These are phyloP conservation scores for Diplodus puntazzo DNA, from an alignment of 2,797 vertebrate genomes.

Conservation along the genomic window DNA sequence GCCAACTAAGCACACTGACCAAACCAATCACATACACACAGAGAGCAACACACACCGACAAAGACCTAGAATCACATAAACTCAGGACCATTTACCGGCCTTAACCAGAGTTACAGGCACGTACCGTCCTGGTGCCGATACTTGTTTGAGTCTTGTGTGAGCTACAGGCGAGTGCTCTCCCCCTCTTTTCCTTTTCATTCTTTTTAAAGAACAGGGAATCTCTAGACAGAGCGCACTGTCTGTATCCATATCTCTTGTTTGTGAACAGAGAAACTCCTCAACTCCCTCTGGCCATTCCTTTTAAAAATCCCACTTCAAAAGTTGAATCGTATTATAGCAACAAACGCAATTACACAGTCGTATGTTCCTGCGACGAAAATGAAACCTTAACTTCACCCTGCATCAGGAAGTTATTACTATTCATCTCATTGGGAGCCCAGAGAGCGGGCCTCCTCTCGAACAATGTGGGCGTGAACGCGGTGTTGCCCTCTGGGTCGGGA, in stretches of 20 bases:
- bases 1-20: slow-evolving; percentile 46
- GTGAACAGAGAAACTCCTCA: slow-evolving; percentile 38
- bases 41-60: slow-evolving; percentile 29
- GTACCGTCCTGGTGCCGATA: slow-evolving; percentile 54
- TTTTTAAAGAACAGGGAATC: slow-evolving; percentile 49
- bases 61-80: slow-evolving; percentile 50
- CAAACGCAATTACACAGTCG: slow-evolving; percentile 61
- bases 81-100: slow-evolving; percentile 41
- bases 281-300: slow-evolving; percentile 53
- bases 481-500: slow-evolving; percentile 67
- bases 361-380: slow-evolving; percentile 26
- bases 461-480: slow-evolving; percentile 42
- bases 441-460: slow-evolving; percentile 32
- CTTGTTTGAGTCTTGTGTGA: slow-evolving; percentile 47
- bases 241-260: slow-evolving; percentile 59
- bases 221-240: slow-evolving; percentile 41
- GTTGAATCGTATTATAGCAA: slow-evolving; percentile 60
- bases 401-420: slow-evolving; percentile 44
- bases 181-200: slow-evolving; percentile 16
- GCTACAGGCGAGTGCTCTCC: slow-evolving; percentile 24
- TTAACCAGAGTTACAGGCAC: slow-evolving; percentile 57
- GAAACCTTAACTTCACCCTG: slow-evolving; percentile 62
- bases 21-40: neutral
- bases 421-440: slow-evolving; percentile 29
- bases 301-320: slow-evolving; percentile 68